Evolutionary conservation across 2,113 vertebrate genomes (phyloP), one percentile per base, ranked within the genome.

Genomic region (Verasper variegatus): DNA sequence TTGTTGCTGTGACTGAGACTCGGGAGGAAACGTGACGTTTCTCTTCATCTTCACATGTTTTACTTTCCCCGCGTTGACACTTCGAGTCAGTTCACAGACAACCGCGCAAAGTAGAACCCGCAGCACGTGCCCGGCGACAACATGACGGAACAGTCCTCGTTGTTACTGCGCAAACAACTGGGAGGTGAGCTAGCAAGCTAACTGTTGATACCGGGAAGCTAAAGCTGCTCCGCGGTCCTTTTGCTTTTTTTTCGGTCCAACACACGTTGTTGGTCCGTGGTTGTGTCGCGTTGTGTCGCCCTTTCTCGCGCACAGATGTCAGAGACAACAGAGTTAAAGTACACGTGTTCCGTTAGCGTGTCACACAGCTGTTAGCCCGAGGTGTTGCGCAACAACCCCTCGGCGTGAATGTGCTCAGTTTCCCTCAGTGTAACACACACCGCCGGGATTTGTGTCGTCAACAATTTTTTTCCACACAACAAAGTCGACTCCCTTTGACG

Each of bases 91-190:
- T 40, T 63, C 5, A 18, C 4, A 47, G 24, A 68, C 23, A 1
- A 21, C 10, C 23, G 5, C 40, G 1, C 12, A 2, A 42, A 42
- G 40, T 42, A 13, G 3, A 13, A 42, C 10, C 11, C 40, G 3
- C 12, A 42, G 9, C 40, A 42, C 31, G 31, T 5, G 31, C 2
- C 12, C 40, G 2, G 40, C 40, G 3, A 42, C 40, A 42, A 0
- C 84, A 95, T 95, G 94, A 92, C 92, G 31, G 92, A 93, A 21
- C 93, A 93, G 82, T 93, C 93, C 3, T 90, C 92, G 10, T 90
- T 95, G 80, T 82, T 95, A 68, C 91, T 95, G 63, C 93, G 92
- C 76, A 95, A 94, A 92, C 95, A 95, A 63, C 84, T 95, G 83
- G 91, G 91, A 88, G 94, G 94, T 95, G 84, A 89, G 84, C 80